A percentile compares a stretch with the other conserved stretches of the same genome.
phyloP scores from a whole-genome alignment of 2,888 invertebrate genomes.

The Stratiomys singularior region DNA sequence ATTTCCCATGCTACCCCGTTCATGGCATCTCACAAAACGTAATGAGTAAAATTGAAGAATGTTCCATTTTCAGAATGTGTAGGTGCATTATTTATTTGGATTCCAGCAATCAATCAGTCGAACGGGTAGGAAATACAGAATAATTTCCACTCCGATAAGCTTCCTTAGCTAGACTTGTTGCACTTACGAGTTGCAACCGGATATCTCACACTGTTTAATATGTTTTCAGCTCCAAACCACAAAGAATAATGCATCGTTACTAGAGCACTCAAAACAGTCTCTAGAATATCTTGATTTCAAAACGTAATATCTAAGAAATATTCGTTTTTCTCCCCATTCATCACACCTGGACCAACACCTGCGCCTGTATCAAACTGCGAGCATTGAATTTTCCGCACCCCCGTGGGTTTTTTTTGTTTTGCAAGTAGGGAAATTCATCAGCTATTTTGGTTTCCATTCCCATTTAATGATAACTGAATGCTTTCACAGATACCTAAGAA shows the following conservation, averaged over 20 bases:
- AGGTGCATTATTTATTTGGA: conserved; percentile 30
- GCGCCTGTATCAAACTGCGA: conserved; percentile 39
- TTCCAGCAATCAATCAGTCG: conserved; percentile 37
- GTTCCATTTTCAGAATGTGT: not conserved
- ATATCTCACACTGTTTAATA: conserved; percentile 45
- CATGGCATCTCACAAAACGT: not conserved
- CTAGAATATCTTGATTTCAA: conserved; percentile 8
- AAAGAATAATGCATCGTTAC: conserved; percentile 26
- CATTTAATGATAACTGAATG: conserved; percentile 31
- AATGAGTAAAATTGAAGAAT: not conserved
- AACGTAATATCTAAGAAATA: conserved; percentile 31
- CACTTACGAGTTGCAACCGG: conserved; percentile 25
- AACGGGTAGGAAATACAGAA: conserved; percentile 8
- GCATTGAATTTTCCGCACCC: not conserved
- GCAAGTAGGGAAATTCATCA: not conserved
- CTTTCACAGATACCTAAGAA: conserved; percentile 30
- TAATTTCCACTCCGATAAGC: not conserved
- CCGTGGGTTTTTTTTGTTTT: too few relatives aligned
- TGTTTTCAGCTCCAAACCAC: conserved; percentile 43
- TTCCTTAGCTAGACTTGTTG: not conserved
- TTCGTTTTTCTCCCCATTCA: conserved; percentile 14
- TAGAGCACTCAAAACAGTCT: conserved; percentile 18
- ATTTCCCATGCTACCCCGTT: conserved; percentile 22
- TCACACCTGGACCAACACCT: conserved; percentile 40
- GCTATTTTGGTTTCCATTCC: conserved; percentile 3